A percentile compares a stretch with the other conserved stretches of the same genome.
These are phyloP conservation scores for Peucedramus taeniatus DNA, from an alignment of 2,113 vertebrate species.

Conservation along the genomic window DNA sequence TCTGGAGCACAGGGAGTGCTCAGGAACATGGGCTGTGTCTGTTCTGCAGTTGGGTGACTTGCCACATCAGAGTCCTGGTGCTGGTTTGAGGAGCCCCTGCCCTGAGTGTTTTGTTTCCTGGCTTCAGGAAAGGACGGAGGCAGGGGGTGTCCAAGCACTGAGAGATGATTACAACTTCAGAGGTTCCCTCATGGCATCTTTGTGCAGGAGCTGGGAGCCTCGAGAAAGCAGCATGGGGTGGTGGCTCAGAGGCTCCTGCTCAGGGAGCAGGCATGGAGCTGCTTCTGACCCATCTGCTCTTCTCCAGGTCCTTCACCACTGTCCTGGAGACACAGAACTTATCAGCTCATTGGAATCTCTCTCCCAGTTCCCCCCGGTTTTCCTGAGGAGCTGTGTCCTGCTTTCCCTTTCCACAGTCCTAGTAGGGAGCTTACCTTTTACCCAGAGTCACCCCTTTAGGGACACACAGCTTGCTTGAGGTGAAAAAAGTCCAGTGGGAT, in stretches of 20 bases:
- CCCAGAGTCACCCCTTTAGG: neutral
- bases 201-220: neutral
- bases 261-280: neutral
- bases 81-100: neutral
- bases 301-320: neutral
- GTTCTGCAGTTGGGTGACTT: neutral
- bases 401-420: neutral
- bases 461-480: accelerated
- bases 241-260: neutral
- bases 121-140: neutral
- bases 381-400: neutral
- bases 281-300: accelerated
- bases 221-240: accelerated
- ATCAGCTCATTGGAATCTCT: neutral
- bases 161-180: neutral
- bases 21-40: neutral
- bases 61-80: neutral
- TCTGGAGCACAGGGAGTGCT: neutral
- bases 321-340: neutral
- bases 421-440: neutral
- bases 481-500: neutral
- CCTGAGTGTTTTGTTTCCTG: neutral
- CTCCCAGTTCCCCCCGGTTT: neutral
- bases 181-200: accelerated
- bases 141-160: neutral